These are phyloP conservation scores for Lerista edwardsae DNA, from an alignment of 2,797 vertebrate genomes.

Conservation along the genomic window DNA sequence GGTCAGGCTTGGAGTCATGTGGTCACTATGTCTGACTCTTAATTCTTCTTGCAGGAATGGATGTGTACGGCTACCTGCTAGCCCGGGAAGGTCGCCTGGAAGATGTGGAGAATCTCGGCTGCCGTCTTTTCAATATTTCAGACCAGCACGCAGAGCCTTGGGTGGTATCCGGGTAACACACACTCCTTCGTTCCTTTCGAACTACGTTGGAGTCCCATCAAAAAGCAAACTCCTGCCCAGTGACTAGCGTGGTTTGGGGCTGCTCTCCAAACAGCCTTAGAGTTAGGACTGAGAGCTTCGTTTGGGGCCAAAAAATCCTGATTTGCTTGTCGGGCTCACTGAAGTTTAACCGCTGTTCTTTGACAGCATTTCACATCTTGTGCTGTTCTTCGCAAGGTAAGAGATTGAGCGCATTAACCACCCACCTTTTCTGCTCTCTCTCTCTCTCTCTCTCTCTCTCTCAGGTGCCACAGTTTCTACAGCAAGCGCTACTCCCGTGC, in stretches of 20 bases:
- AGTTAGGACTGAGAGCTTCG: not conserved
- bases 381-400: too few species aligned
- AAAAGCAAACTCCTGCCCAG: not conserved
- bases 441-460: conserved; percentile 25
- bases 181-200: not conserved
- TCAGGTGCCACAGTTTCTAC: conserved; percentile 97
- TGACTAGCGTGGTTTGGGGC: not conserved
- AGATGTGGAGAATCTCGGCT: conserved; percentile 96
- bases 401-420: not conserved
- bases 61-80: conserved; percentile 96
- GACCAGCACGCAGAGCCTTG: conserved; percentile 98
- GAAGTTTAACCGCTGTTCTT: not conserved
- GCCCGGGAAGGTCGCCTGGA: conserved; percentile 96
- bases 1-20: not conserved
- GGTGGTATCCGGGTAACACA: conserved; percentile 95
- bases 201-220: not conserved
- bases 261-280: not conserved
- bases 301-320: not conserved
- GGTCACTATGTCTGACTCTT: not conserved
- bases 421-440: not conserved
- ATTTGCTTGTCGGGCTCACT: not conserved
- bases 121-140: conserved; percentile 97
- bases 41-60: conserved; percentile 85
- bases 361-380: not conserved
- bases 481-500: conserved; percentile 97